Percentiles rank a stretch among this genome's conserved stretches.
phyloP scores from a whole-genome alignment of 2,888 invertebrate genomes.

The Xylocampa areola region DNA sequence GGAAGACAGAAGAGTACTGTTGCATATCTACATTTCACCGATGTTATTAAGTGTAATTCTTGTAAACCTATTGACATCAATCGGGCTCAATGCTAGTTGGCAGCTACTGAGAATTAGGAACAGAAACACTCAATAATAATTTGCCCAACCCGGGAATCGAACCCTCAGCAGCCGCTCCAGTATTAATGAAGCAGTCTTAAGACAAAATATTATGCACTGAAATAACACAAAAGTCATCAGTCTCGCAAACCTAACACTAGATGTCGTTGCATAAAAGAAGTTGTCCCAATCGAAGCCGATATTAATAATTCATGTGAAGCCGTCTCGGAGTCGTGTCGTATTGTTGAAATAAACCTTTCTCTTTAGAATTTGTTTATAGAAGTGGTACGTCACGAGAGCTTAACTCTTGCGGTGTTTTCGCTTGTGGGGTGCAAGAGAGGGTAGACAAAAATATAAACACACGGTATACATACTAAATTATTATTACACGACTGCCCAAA shows the following conservation, averaged over 20 bases:
- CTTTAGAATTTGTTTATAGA: constrained; percentile 46
- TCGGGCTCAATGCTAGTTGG: no score
- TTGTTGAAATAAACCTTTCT: constrained; percentile 38
- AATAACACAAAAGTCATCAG: neutral
- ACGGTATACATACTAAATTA: no score
- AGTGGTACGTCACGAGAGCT: constrained; percentile 17
- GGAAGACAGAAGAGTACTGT: no score
- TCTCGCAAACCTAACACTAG: constrained; percentile 14
- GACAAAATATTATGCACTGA: neutral
- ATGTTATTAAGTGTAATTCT: no score
- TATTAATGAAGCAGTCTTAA: no score
- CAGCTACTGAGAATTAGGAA: no score
- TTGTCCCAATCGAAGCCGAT: constrained; percentile 17
- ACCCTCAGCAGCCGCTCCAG: no score
- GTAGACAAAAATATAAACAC: constrained; percentile 6
- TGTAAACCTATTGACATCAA: no score
- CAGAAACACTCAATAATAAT: no score
- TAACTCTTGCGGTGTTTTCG: constrained; percentile 21
- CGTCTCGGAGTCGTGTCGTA: constrained; percentile 44
- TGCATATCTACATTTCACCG: no score
- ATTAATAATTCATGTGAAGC: constrained; percentile 42
- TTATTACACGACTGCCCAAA: no score
- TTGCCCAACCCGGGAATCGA: no score
- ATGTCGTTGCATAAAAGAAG: constrained; percentile 26
- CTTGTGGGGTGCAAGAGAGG: neutral